phyloP scores from a whole-genome alignment of 2,797 vertebrate genomes.

The Poeciliopsis infans region DNA sequence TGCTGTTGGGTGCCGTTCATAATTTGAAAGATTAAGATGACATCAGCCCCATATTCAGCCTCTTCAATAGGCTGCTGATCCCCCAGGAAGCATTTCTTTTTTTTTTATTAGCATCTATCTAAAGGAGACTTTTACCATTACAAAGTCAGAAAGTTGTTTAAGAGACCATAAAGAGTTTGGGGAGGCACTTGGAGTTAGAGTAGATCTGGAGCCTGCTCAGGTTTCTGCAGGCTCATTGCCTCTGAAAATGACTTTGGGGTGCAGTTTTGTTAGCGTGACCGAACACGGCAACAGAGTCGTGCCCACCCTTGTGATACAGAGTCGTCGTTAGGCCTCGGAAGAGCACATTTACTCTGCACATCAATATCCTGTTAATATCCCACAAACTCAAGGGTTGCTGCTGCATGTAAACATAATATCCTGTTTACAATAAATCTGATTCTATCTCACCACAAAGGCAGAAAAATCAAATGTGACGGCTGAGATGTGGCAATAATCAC shows the following conservation, averaged over 20 bases:
- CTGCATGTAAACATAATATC: slow-evolving; percentile 72
- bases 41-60: background rate
- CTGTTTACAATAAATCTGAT: slow-evolving; percentile 64
- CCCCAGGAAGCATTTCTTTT: slow-evolving; percentile 10
- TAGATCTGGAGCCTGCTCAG: slow-evolving; percentile 27
- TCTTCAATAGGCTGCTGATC: slow-evolving; percentile 17
- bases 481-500: slow-evolving; percentile 18
- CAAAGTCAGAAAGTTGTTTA: slow-evolving; percentile 50
- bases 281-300: slow-evolving; percentile 40
- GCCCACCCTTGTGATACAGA: slow-evolving; percentile 22
- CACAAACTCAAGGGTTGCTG: slow-evolving; percentile 42
- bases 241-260: slow-evolving; percentile 66
- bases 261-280: slow-evolving; percentile 48
- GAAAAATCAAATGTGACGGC: slow-evolving; percentile 38
- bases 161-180: slow-evolving; percentile 37
- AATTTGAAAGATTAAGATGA: slow-evolving; percentile 42
- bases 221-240: slow-evolving; percentile 63
- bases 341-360: slow-evolving; percentile 37
- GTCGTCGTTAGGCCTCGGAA: slow-evolving; percentile 58
- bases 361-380: slow-evolving; percentile 80
- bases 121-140: slow-evolving; percentile 33
- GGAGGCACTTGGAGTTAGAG: slow-evolving; percentile 24
- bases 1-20: slow-evolving; percentile 11
- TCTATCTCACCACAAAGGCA: slow-evolving; percentile 42
- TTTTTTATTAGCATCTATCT: slow-evolving; percentile 12